These are phyloP conservation scores for Ryuthela nishihirai DNA, from an alignment of 2,888 invertebrate genomes.

Conservation along the genomic window DNA sequence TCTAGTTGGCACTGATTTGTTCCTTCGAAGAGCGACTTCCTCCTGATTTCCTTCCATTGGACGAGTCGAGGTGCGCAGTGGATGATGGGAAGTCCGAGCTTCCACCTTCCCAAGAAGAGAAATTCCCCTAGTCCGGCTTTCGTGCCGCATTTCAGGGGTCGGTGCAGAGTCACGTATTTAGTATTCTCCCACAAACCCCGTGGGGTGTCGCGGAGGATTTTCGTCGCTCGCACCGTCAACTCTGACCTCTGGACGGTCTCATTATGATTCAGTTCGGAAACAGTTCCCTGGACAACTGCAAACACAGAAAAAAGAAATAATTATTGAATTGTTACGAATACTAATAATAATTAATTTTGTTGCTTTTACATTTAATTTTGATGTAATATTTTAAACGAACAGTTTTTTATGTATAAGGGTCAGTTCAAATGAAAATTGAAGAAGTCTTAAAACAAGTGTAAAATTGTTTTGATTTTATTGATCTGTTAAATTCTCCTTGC, in stretches of 20 bases:
- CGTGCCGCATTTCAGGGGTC: conserved; percentile 66
- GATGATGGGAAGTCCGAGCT: conserved; percentile 65
- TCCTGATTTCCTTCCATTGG: conserved; percentile 63
- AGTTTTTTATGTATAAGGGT: no score
- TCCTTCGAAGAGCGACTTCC: conserved; percentile 59
- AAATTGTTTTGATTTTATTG: no score
- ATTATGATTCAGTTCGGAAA: conserved; percentile 62
- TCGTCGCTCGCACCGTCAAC: conserved; percentile 63
- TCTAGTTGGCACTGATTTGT: conserved; percentile 60
- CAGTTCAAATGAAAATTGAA: no score
- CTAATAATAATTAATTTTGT: no score
- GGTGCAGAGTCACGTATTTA: conserved; percentile 48
- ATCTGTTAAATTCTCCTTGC: no score
- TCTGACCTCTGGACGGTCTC: conserved; percentile 65
- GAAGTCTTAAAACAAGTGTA: no score
- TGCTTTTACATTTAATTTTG: no score
- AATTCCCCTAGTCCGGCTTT: conserved; percentile 71
- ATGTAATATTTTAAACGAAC: no score
- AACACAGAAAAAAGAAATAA: conserved; percentile 51
- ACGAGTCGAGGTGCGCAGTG: conserved; percentile 68
- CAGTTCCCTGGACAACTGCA: conserved; percentile 64
- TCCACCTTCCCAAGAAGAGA: conserved; percentile 68
- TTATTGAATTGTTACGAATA: no score
- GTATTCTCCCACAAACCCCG: conserved; percentile 7
- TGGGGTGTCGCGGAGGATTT: conserved; percentile 57